phyloP scores from a whole-genome alignment of 2,888 invertebrate species.

The Drosophila borealis region DNA sequence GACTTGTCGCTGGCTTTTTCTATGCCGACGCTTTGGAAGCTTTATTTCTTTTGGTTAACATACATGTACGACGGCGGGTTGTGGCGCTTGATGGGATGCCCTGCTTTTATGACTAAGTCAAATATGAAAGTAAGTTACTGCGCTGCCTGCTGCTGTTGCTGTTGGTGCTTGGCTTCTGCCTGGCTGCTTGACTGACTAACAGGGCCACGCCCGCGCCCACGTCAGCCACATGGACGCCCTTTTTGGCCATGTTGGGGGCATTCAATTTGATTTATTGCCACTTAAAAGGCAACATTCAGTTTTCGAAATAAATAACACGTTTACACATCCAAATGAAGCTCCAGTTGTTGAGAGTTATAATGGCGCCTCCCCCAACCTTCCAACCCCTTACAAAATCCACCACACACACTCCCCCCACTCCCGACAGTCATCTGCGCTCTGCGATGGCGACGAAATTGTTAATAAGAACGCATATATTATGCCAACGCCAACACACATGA shows the following conservation, averaged over 20 bases:
- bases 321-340: constrained; percentile 81
- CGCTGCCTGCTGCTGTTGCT: constrained; percentile 12
- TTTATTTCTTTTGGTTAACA: constrained; percentile 43
- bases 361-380: constrained; percentile 2
- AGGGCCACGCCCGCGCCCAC: constrained; percentile 8
- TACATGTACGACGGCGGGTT: constrained; percentile 18
- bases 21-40: constrained; percentile 41
- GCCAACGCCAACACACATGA: constrained; percentile 59
- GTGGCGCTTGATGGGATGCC: constrained; percentile 38
- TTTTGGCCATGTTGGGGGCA: constrained; percentile 41
- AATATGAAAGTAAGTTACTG: constrained; percentile 73
- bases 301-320: constrained; percentile 80
- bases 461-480: constrained; percentile 80
- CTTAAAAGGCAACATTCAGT: constrained; percentile 81
- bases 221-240: constrained; percentile 18
- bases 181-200: constrained; percentile 45
- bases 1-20: constrained; percentile 41
- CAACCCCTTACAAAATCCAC: neutral
- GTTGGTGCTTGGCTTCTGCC: constrained; percentile 23
- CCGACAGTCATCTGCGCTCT: constrained; percentile 30
- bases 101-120: constrained; percentile 77
- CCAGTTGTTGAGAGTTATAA: constrained; percentile 61
- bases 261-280: constrained; percentile 79
- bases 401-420: neutral
- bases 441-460: constrained; percentile 77